A percentile compares a stretch with the other conserved stretches of the same genome.
These are phyloP conservation scores for Melanerpes aurifrons DNA, from an alignment of 2,113 vertebrate species.

Conservation along the genomic window DNA sequence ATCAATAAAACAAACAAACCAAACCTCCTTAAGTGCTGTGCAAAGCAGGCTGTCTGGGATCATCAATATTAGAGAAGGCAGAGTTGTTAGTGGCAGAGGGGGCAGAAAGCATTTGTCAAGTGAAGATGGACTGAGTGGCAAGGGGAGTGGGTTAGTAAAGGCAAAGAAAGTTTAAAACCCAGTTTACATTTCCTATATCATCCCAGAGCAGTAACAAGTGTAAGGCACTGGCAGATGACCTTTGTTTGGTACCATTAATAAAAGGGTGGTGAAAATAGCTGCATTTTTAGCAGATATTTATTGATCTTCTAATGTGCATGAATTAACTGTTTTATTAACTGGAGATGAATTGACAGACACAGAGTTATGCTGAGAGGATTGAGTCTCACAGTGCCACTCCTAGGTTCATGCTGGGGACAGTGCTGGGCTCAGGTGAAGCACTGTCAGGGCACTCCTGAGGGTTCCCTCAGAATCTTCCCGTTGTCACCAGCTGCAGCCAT, in stretches of 20 bases:
- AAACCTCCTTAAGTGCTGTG: neutral
- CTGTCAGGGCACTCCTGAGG: neutral
- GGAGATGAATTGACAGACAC: neutral
- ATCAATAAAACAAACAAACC: constrained; percentile 1
- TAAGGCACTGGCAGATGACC: neutral
- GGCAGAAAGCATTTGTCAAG: neutral
- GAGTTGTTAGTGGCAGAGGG: neutral
- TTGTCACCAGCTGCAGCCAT: neutral
- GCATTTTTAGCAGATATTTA: neutral
- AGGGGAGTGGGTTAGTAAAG: neutral
- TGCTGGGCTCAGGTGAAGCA: neutral
- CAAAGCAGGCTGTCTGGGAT: neutral
- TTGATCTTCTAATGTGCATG: neutral
- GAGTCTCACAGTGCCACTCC: neutral
- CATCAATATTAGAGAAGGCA: neutral
- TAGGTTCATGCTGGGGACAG: neutral
- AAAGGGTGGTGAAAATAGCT: neutral
- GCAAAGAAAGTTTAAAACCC: neutral
- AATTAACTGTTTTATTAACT: constrained; percentile 1
- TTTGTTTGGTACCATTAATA: neutral
- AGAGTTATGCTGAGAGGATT: neutral
- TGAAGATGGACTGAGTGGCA: neutral
- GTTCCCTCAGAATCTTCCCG: neutral
- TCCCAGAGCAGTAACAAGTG: neutral
- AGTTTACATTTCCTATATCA: neutral